A percentile compares a stretch with the other conserved stretches of the same genome.
Evolutionary conservation across 2,797 vertebrate genomes (phyloP).

Genomic region (Loris lydekkerianus): DNA sequence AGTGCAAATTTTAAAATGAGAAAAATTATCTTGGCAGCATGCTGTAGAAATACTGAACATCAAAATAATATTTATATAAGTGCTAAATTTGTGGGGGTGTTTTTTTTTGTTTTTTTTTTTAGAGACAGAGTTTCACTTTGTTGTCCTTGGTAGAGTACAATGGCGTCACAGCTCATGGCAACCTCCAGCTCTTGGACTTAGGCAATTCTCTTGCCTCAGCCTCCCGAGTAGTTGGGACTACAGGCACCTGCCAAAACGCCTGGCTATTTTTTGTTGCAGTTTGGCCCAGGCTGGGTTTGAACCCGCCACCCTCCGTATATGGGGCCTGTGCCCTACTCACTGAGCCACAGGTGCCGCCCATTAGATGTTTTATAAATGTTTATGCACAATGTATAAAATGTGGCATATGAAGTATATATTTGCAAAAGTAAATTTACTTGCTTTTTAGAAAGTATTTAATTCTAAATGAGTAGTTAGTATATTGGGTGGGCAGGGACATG

Average conservation of each 20-base stretch:
- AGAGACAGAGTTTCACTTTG: too few species aligned
- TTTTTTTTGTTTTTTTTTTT: not conserved
- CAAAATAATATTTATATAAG: slow-evolving; percentile 16
- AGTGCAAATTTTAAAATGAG: slow-evolving; percentile 29
- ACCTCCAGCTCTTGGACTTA: too few species aligned
- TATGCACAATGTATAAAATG: not conserved
- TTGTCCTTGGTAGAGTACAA: too few species aligned
- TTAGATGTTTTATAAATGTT: not conserved
- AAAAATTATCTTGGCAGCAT: slow-evolving; percentile 21
- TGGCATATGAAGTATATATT: not conserved
- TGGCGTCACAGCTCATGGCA: too few species aligned
- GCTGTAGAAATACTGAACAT: not conserved
- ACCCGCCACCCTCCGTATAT: too few species aligned
- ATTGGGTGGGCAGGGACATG: slow-evolving; percentile 3
- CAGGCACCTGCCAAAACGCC: too few species aligned
- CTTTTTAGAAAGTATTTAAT: slow-evolving; percentile 1
- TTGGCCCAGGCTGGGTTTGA: too few species aligned
- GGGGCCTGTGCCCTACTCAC: too few species aligned
- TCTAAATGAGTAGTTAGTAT: slow-evolving; percentile 9
- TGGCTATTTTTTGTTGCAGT: too few species aligned
- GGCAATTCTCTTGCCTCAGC: too few species aligned
- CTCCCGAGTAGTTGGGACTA: too few species aligned
- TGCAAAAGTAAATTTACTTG: not conserved
- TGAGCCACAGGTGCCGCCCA: too few species aligned
- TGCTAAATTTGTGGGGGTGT: not conserved